Evolutionary conservation across 2,888 invertebrate genomes (phyloP).

Genomic region (Omphaloscelis lunosa): DNA sequence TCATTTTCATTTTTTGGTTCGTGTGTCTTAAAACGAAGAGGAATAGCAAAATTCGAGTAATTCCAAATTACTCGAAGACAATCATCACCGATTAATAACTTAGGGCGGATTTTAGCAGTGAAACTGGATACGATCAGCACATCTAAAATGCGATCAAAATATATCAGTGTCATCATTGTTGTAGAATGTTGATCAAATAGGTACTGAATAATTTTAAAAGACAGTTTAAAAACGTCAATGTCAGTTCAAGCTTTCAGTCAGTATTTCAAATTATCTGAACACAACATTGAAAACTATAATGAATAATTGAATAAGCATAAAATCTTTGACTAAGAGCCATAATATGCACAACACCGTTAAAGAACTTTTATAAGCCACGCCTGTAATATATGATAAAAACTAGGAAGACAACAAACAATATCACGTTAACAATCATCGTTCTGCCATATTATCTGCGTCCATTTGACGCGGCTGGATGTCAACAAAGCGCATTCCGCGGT

Average conservation of each 20-base stretch:
- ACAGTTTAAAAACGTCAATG: no score
- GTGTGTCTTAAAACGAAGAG: no score
- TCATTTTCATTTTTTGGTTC: no score
- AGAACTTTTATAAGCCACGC: background rate
- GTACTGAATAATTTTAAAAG: no score
- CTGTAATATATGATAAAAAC: background rate
- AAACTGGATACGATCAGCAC: no score
- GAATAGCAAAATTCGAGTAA: no score
- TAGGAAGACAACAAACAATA: background rate
- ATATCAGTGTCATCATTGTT: no score
- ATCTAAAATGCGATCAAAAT: no score
- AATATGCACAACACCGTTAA: background rate
- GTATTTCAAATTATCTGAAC: background rate
- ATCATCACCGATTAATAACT: no score
- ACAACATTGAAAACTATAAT: background rate
- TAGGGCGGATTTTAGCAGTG: no score
- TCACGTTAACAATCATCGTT: background rate
- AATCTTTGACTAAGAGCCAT: background rate
- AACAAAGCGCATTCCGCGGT: constrained; percentile 61
- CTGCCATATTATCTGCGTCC: constrained; percentile 23
- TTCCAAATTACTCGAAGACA: no score
- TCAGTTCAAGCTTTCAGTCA: background rate
- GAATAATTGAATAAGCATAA: background rate
- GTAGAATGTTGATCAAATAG: no score
- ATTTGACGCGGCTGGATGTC: constrained; percentile 23